These are phyloP conservation scores for Ormia ochracea DNA, from an alignment of 2,888 invertebrate species.

Conservation along the genomic window DNA sequence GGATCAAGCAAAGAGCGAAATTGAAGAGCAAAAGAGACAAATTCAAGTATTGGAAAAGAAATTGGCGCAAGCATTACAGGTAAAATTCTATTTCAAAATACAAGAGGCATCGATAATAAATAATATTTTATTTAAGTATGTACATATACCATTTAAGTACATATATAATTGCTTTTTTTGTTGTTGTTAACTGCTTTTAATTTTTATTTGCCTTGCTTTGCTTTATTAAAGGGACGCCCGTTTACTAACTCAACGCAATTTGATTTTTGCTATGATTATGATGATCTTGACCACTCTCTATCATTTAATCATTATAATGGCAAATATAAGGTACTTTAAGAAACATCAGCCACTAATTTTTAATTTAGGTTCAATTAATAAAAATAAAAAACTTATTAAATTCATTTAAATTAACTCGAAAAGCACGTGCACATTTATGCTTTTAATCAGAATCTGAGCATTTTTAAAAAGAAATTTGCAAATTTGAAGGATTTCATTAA, in stretches of 20 bases:
- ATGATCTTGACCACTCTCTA: slow-evolving; percentile 70
- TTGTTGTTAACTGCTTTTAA: slow-evolving; percentile 5
- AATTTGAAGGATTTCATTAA: too few relatives aligned
- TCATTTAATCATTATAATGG: slow-evolving; percentile 66
- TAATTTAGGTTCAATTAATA: neutral
- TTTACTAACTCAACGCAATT: slow-evolving; percentile 71
- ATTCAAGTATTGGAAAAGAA: slow-evolving; percentile 87
- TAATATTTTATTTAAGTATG: neutral
- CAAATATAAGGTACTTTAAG: slow-evolving; percentile 62
- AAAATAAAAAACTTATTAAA: neutral
- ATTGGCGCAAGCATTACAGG: slow-evolving; percentile 82
- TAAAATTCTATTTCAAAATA: slow-evolving; percentile 68
- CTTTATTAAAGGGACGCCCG: slow-evolving; percentile 58
- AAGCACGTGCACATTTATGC: neutral
- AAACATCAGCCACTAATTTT: neutral
- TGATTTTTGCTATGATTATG: slow-evolving; percentile 75
- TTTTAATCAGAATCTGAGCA: neutral
- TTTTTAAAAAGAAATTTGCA: too few relatives aligned
- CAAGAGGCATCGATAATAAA: neutral
- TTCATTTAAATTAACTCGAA: neutral
- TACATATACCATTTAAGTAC: neutral
- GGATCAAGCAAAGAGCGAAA: slow-evolving; percentile 84
- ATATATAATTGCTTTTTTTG: slow-evolving; percentile 1
- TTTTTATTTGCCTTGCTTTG: slow-evolving; percentile 58
- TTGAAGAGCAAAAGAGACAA: slow-evolving; percentile 88